These are phyloP conservation scores for Phylloscopus trochiloides DNA, from an alignment of 2,113 vertebrate species.

Conservation along the genomic window DNA sequence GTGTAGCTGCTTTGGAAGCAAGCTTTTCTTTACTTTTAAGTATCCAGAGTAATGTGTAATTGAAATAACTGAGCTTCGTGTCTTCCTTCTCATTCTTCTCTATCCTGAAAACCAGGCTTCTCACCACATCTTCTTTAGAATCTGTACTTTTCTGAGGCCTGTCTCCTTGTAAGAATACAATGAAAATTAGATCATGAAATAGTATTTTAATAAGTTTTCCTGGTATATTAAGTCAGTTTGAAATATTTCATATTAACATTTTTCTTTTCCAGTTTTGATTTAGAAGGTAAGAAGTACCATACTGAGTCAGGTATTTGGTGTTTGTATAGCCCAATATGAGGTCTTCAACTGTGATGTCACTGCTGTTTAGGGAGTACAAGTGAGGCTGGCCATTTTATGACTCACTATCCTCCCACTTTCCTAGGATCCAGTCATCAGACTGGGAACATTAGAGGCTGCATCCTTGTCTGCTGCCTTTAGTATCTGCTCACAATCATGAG, in stretches of 20 bases:
- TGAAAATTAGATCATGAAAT: neutral
- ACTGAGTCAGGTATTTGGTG: neutral
- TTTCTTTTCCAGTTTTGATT: neutral
- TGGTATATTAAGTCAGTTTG: neutral
- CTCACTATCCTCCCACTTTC: neutral
- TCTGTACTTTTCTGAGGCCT: neutral
- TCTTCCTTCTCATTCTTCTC: neutral
- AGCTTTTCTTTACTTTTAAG: neutral
- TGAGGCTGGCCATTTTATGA: neutral
- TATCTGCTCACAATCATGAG: neutral
- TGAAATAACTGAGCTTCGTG: neutral
- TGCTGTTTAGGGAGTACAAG: neutral
- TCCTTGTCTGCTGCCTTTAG: neutral
- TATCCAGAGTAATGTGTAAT: neutral
- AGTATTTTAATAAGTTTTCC: neutral
- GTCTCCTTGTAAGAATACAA: neutral
- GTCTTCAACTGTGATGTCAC: neutral
- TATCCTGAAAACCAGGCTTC: neutral
- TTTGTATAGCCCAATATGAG: neutral
- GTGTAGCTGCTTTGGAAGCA: neutral
- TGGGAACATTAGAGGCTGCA: neutral
- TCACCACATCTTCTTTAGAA: neutral
- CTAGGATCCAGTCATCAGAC: neutral
- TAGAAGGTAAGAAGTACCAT: neutral
- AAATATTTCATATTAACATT: neutral